Percentiles rank a stretch among this genome's conserved stretches.
phyloP scores from a whole-genome alignment of 2,888 invertebrate genomes.

The Diadromus collaris region DNA sequence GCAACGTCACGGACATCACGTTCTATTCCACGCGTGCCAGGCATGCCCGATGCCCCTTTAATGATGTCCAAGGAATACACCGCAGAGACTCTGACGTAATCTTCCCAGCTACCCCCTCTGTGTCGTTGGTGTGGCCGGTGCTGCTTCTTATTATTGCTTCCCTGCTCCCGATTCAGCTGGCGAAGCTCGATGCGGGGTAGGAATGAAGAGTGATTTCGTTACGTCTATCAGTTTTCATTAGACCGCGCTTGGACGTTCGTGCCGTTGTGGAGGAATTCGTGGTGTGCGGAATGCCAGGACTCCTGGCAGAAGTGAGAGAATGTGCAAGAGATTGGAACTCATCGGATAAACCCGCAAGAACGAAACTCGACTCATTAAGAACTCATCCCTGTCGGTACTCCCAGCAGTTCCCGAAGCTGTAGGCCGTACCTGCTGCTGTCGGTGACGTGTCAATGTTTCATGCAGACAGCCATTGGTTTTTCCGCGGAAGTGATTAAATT shows the following conservation, averaged over 20 bases:
- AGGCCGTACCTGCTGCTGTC: background rate
- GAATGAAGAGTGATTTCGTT: constrained; percentile 63
- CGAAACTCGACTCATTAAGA: constrained; percentile 14
- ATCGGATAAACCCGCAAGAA: background rate
- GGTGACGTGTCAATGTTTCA: constrained; percentile 16
- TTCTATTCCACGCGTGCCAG: constrained; percentile 69
- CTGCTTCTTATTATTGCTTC: constrained; percentile 19
- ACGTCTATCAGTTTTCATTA: constrained; percentile 65
- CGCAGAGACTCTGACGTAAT: constrained; percentile 53
- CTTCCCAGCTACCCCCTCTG: constrained; percentile 33
- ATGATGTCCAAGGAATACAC: constrained; percentile 30
- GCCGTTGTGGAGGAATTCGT: constrained; percentile 14
- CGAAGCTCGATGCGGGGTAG: constrained; percentile 27
- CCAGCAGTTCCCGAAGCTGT: background rate
- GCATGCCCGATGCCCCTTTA: constrained; percentile 67
- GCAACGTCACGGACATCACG: constrained; percentile 66
- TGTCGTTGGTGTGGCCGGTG: constrained; percentile 18
- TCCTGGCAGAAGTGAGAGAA: constrained; percentile 13
- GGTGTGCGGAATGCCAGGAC: constrained; percentile 1
- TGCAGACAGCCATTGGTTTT: background rate
- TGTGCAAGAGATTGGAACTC: background rate
- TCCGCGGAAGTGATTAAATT: constrained; percentile 18
- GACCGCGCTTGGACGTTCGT: constrained; percentile 51
- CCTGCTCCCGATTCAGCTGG: constrained; percentile 6
- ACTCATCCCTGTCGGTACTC: constrained; percentile 14